A percentile compares a stretch with the other conserved stretches of the same genome.
phyloP scores from a whole-genome alignment of 2,113 vertebrate species.

The Myotis davidii region DNA sequence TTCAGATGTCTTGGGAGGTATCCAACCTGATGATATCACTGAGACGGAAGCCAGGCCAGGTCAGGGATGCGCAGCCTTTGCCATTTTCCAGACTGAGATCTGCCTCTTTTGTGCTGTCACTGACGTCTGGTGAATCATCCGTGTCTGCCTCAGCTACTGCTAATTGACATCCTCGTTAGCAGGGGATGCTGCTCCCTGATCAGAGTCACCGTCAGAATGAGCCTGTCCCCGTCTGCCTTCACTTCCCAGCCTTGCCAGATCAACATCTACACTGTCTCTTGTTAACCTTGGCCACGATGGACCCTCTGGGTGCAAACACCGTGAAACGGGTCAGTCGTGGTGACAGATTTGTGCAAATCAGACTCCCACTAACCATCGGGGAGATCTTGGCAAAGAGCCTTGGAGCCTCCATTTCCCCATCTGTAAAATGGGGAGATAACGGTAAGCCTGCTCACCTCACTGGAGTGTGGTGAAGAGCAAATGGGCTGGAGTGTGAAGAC shows the following conservation, averaged over 20 bases:
- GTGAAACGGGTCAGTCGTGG: neutral
- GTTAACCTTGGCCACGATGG: neutral
- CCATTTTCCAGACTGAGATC: conserved; percentile 41
- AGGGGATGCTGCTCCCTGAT: neutral
- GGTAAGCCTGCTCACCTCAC: neutral
- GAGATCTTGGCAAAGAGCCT: neutral
- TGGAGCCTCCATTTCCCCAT: neutral
- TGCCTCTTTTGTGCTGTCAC: conserved; percentile 10
- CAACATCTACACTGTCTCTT: neutral
- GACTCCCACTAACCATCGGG: neutral
- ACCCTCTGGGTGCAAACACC: neutral
- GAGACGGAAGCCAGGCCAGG: neutral
- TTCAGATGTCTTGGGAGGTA: neutral
- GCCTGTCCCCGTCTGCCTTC: neutral
- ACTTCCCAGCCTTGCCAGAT: neutral
- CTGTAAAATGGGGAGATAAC: neutral
- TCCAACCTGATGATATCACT: conserved; percentile 37
- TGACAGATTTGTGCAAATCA: neutral
- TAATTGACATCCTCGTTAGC: neutral
- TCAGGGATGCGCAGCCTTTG: conserved; percentile 17
- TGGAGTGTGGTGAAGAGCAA: neutral
- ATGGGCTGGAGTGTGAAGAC: neutral
- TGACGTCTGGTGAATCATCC: conserved; percentile 12
- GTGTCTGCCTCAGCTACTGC: neutral
- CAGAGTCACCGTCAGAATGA: neutral